phyloP scores from a whole-genome alignment of 2,888 invertebrate species.

The Pseudeuparius sepicola region DNA sequence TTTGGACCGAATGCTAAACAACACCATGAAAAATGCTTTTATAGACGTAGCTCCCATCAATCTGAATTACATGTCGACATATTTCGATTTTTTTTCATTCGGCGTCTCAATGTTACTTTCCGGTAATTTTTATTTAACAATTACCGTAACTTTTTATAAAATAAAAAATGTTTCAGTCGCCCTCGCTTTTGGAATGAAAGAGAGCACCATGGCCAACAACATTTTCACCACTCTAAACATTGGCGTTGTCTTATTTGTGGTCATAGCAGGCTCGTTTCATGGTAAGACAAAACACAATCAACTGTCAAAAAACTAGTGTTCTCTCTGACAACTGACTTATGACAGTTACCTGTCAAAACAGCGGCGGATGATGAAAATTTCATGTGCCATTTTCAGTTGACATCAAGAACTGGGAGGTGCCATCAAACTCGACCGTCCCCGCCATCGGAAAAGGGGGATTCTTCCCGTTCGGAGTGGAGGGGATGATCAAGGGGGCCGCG shows the following conservation, averaged over 20 bases:
- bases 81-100: constrained; percentile 71
- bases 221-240: constrained; percentile 77
- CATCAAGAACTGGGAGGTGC: constrained; percentile 36
- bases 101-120: constrained; percentile 59
- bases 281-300: constrained; percentile 38
- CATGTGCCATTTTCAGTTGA: too few relatives aligned
- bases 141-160: neutral
- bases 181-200: constrained; percentile 75
- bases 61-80: constrained; percentile 52
- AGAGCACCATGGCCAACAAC: constrained; percentile 79
- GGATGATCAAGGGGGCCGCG: constrained; percentile 70
- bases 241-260: constrained; percentile 69
- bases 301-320: constrained; percentile 3
- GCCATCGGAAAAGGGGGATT: constrained; percentile 63
- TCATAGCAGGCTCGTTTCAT: constrained; percentile 66
- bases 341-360: too few relatives aligned
- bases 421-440: constrained; percentile 37
- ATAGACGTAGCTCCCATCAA: constrained; percentile 54
- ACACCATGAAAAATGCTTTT: constrained; percentile 55
- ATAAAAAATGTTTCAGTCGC: constrained; percentile 44
- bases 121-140: constrained; percentile 37
- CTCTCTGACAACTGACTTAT: too few relatives aligned
- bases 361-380: too few relatives aligned
- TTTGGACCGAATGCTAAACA: constrained; percentile 56
- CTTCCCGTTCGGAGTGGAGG: constrained; percentile 71